Base-by-base conservation (phyloP, 2,113 vertebrate species). In the Pycnonotus jocosus region DNA sequence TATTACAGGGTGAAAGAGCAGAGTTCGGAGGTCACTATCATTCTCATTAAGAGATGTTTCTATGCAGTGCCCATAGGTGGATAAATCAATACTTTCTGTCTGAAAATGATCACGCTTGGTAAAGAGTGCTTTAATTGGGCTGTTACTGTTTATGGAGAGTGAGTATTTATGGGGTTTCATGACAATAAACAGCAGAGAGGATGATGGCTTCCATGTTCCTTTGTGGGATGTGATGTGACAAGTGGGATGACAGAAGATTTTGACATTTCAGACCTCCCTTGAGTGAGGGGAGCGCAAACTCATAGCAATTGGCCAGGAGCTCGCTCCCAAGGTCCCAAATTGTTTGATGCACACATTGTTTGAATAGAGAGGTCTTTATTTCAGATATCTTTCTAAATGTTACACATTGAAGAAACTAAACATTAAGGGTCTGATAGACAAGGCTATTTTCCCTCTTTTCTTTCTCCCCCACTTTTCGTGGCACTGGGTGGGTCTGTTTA, bases 41-140 rank as follows among this genome's bases (percentile, higher is more conserved):
- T 98, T 98, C 96, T 98, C 97, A 96, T 98, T 98, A 98, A 97
- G 97, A 94, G 95, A 97, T 96, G 90, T 95, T 97, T 98, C 98
- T 97, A 96, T 93, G 94, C 96, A 93, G 95, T 95, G 90, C 88
- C 92, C 94, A 95, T 96, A 96, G 97, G 96, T 96, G 95, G 95
- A 93, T 83, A 94, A 96, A 97, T 98, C 96, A 95, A 98, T 98
- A 98, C 93, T 96, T 97, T 97, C 97, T 97, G 93, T 95, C 95
- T 96, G 94, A 97, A 97, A 96, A 96, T 97, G 96, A 97, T 97
- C 97, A 96, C 96, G 27, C 88, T 97, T 96, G 79, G 90, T 95
- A 96, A 97, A 98, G 94, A 97, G 90, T 76, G 76, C 97, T 98
- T 97, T 98, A 97, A 98, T 97, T 97, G 97, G 97, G 92, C 95